Base-by-base conservation (phyloP, 23 tunicate species). In the Corella eumyota region DNA sequence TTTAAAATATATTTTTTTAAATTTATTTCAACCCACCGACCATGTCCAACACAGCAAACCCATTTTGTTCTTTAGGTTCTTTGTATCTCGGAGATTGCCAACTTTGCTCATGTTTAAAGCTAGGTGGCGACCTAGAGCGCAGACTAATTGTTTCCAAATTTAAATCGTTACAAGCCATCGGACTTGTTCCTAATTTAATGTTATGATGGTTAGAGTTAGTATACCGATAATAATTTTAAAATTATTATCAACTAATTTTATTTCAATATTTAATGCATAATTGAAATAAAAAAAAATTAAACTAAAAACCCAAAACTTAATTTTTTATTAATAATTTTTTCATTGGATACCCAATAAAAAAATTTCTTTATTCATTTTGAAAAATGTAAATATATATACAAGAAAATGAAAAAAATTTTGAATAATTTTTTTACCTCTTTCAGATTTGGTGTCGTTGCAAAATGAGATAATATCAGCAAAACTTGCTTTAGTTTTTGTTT, bases 381-480 rank as follows among this genome's bases (percentile, higher is more conserved):
- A n/a, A n/a, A n/a, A n/a, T n/a, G n/a, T n/a, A n/a, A n/a, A n/a
- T n/a, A n/a, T n/a, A n/a, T n/a, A n/a, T n/a, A n/a, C n/a, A n/a
- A n/a, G n/a, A n/a, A n/a, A n/a, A n/a, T n/a, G n/a, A n/a, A n/a
- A n/a, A n/a, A n/a, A n/a, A n/a, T n/a, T n/a, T n/a, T n/a, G 27
- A 2, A 54, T 32, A 58, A 60, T 9, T 32, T 4, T 3, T 32
- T 47, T 64, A 79, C 90, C 90, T 58, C 77, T 65, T 25, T 81
- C 72, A 21, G 69, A 64, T 27, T 81, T 73, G 7, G 77, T 72
- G 23, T 81, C 90, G 56, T 45, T 67, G 29, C 77, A 56, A 34
- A 72, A 65, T 30, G 79, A 58, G 26, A 81, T 81, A 15, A 81
- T 66, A 49, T 81, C 90, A 5, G 76, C 79, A 66, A 81, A 72